Percentiles rank a stretch among this genome's conserved stretches.
Evolutionary conservation across 2,113 vertebrate genomes (phyloP).

Genomic region (Varanus salvator): DNA sequence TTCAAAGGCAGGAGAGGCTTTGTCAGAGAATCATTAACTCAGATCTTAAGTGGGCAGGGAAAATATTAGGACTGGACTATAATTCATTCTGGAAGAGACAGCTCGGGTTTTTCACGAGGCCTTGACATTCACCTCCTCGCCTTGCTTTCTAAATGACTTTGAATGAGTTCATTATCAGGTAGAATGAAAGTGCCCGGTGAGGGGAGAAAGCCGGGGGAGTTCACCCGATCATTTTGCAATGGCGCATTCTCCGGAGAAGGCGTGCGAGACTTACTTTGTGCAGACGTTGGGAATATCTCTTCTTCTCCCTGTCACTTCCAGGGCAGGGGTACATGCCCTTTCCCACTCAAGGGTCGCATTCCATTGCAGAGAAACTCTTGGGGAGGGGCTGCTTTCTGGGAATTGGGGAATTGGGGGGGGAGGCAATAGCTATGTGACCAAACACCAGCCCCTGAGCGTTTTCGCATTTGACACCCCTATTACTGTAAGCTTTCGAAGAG

Average conservation of each 20-base stretch:
- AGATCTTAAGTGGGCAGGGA: background rate
- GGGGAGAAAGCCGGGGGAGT: background rate
- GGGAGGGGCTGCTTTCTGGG: no score
- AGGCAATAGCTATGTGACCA: no score
- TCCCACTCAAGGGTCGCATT: background rate
- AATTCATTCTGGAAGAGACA: constrained; percentile 18
- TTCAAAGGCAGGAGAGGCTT: constrained; percentile 8
- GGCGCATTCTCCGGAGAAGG: background rate
- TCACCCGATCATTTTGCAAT: background rate
- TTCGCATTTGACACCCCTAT: no score
- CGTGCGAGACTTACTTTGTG: background rate
- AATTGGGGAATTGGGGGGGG: no score
- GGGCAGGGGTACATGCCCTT: background rate
- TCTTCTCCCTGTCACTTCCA: background rate
- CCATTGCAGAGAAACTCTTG: no score
- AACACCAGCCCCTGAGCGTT: no score
- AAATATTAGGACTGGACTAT: background rate
- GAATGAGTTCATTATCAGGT: constrained; percentile 19
- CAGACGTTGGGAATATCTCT: no score
- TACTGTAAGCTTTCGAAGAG: no score
- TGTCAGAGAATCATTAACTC: constrained; percentile 12
- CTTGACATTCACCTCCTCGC: background rate
- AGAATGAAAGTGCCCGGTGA: background rate
- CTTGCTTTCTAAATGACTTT: constrained; percentile 15
- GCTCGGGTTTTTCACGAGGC: background rate